These are phyloP conservation scores for Oryzias javanicus DNA, from an alignment of 2,113 vertebrate species.

Conservation along the genomic window DNA sequence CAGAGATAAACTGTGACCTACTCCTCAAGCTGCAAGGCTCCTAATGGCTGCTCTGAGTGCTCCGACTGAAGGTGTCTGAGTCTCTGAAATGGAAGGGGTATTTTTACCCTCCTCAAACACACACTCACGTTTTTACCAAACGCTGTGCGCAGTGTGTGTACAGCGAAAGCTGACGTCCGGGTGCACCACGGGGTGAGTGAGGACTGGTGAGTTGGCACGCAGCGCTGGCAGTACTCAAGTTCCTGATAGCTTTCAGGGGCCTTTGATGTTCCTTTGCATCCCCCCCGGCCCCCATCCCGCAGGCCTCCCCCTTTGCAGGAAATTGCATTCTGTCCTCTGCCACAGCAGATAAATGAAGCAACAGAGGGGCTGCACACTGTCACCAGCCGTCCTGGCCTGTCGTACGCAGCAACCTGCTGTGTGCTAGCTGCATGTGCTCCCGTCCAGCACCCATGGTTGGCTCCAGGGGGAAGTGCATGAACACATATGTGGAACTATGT, in stretches of 20 bases:
- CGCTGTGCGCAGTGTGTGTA: conserved; percentile 31
- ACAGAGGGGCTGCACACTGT: conserved; percentile 71
- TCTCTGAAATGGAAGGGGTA: conserved; percentile 69
- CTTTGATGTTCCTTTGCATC: conserved; percentile 78
- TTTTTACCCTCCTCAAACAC: conserved; percentile 70
- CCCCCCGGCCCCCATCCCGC: conserved; percentile 46
- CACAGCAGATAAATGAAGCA: conserved; percentile 78
- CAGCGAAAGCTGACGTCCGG: conserved; percentile 47
- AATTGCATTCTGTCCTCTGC: conserved; percentile 78
- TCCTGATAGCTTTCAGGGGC: conserved; percentile 65
- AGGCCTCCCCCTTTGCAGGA: conserved; percentile 76
- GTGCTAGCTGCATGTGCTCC: conserved; percentile 62
- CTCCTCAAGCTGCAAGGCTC: conserved; percentile 54
- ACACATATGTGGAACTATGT: conserved; percentile 4
- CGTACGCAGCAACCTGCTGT: conserved; percentile 70
- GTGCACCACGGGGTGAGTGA: conserved; percentile 63
- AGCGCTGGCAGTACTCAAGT: conserved; percentile 69
- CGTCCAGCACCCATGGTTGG: conserved; percentile 44
- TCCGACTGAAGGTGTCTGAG: conserved; percentile 68
- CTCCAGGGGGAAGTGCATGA: conserved; percentile 15
- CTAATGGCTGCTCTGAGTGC: conserved; percentile 73
- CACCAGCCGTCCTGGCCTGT: conserved; percentile 74
- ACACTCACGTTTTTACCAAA: conserved; percentile 43
- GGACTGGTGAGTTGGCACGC: conserved; percentile 75
- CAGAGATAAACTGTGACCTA: conserved; percentile 78